Base-by-base conservation (phyloP, 2,888 invertebrate genomes). In the Leucophenga montana region DNA sequence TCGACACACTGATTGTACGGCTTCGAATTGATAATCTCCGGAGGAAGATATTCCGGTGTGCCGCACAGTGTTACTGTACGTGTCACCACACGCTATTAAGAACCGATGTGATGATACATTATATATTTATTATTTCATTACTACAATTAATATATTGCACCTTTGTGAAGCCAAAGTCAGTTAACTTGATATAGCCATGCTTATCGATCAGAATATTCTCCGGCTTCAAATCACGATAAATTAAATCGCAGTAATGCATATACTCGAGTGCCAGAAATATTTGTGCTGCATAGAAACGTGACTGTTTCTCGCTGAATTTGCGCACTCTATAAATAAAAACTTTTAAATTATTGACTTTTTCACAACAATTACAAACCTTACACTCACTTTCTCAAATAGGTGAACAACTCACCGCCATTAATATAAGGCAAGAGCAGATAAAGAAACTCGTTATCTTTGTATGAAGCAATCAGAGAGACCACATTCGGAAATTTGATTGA, bases 31-130 rank as follows among this genome's bases (percentile, higher is more conserved):
- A 97, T 95, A 22, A 94, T 91, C 89, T 97, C 97, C 0, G 95
- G 95, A 0, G 98, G 97, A 73, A 98, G 90, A 89, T 98, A 98
- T 89, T 98, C 97, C 0, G 97, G 97, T 0, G 98, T 98, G 2
- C 97, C 97, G 88, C 97, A 97, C 57, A 97, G 86, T 0, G 96
- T 97, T 93, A 95, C 96, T 0, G 97, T 97, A 82, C 97, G 90
- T 1, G 91, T 90, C 74, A 90, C 89, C 59, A 92, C 87, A 72
- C 62, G 65, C 79, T 78, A 67, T 27, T 13, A 59, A 1, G n/a
- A 27, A 59, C 2, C 53, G n/a, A 16, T 8, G 11, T 5, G 39
- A 11, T 8, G 27, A 39, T 39, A 39, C 1, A 27, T 27, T 27
- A 27, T 27, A 54, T 4, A 18, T 11, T 16, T 18, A 14, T 14